Base-by-base conservation (phyloP, 2,888 invertebrate genomes). In the Anagyrus pseudococci region DNA sequence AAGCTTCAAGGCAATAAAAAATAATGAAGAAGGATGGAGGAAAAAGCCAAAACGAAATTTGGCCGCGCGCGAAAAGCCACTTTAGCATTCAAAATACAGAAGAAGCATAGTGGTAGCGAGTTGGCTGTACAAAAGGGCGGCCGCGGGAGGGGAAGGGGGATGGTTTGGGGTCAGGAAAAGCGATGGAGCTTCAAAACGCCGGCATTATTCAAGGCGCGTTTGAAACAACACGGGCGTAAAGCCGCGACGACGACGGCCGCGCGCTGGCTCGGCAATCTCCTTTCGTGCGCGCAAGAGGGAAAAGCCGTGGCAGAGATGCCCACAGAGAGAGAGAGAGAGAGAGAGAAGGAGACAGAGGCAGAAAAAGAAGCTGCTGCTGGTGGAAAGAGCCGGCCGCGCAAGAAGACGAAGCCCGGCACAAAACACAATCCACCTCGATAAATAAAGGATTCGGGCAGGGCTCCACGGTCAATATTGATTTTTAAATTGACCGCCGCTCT, bases 391-490 rank as follows among this genome's bases (percentile, higher is more conserved):
- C 17, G 8, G 29, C n/a, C 19, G 8, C 23, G 23, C 1, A 22
- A 13, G 37, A 47, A 40, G 13, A 22, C 17, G 49, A 40, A 56
- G 48, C 33, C 46, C 40, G 44, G 33, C 22, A 26, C 54, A 67
- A 67, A 57, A 58, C 46, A 69, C 71, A 70, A 72, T 74, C 72
- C 57, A 37, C 61, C 33, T 55, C 48, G 62, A 67, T 62, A 67
- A 68, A 68, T 66, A 66, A 68, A 66, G 66, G 66, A 66, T 63
- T 48, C 6, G 61, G 22, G 19, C 15, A 41, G 40, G 17, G 55
- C 23, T 55, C 58, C 58, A 63, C 75, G 75, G 79, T 80, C 78
- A 80, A 80, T 79, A 80, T 80, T 80, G 79, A 80, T 80, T 80
- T 79, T 79, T 77, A 80, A 80, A 80, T 80, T 80, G 80, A 80